Conservation (phyloP, 1,140 invertebrate genomes). For the Philotrypesis tridentata region DNA sequence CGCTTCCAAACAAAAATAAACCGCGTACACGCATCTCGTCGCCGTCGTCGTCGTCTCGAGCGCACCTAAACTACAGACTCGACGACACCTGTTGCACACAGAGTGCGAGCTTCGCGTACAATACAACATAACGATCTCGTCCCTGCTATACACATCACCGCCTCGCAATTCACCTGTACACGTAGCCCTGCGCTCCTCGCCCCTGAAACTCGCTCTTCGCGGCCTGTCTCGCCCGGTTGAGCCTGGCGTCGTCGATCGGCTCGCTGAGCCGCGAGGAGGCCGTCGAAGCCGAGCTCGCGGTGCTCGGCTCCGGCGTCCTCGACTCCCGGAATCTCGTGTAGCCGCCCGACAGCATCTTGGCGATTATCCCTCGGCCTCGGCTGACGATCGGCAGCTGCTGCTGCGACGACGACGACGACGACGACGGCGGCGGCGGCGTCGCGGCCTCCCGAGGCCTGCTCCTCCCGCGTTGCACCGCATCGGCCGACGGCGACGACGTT, state of each 20-base stretch:
- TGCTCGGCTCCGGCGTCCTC: background rate
- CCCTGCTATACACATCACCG: no score
- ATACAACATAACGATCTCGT: no score
- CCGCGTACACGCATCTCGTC: no score
- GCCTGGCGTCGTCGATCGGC: constrained; percentile 4
- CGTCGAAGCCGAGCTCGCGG: background rate
- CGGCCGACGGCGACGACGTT: constrained; percentile 6
- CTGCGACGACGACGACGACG: background rate
- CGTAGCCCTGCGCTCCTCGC: constrained; percentile 1
- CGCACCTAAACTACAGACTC: no score
- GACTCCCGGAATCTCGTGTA: background rate
- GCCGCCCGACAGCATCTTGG: background rate
- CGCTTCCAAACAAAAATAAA: no score
- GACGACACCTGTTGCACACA: no score
- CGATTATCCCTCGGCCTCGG: background rate
- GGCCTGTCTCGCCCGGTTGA: background rate
- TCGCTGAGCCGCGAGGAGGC: background rate
- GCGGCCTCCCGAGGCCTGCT: background rate
- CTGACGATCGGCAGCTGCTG: background rate
- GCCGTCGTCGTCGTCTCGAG: no score
- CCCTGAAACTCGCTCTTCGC: background rate
- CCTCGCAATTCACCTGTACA: background rate
- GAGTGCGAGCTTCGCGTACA: no score
- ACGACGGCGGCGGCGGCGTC: background rate
- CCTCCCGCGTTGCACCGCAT: background rate